Base-by-base conservation (phyloP, 2,888 invertebrate species). In the Folsomia candida region DNA sequence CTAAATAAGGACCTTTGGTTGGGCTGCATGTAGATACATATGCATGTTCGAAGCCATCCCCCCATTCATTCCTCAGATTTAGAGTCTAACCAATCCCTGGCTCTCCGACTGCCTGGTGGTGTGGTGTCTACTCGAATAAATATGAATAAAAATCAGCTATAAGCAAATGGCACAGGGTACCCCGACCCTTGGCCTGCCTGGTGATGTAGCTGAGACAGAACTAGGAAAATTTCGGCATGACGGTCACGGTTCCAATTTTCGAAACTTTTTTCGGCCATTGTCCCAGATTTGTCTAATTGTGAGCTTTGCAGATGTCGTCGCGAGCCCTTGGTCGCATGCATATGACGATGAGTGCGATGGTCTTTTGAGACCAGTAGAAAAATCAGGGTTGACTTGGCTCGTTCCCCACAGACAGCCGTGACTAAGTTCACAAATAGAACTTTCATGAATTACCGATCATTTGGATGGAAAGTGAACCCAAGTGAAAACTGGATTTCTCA, bases 161-260 rank as follows among this genome's bases (percentile, higher is more conserved):
- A 37, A 37, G 37, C 6, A 37, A 37, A 37, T 37, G 14, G 4
- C 37, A 37, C 37, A 37, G 37, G 37, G 37, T n/a, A n/a, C n/a
- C n/a, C n/a, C n/a, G n/a, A n/a, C n/a, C n/a, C n/a, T n/a, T n/a
- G n/a, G n/a, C n/a, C n/a, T n/a, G n/a, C 37, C 37, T 37, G 37
- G 37, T 37, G 37, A 4, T 28, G 63, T 68, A 70, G 37, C 37
- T 37, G 37, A 14, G 37, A 37, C 74, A 74, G 76, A 74, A 74
- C 54, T 20, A n/a, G n/a, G 6, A 72, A 74, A 75, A 77, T 75
- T 75, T 77, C 65, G 65, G 71, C 77, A 77, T 77, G 77, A 77
- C 77, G 74, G 77, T 73, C 75, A 77, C 77, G 77, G 75, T 77
- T 70, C 71, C 73, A 67, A 73, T 75, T 75, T 72, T 70, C 69